phyloP scores from a whole-genome alignment of 1,140 invertebrate genomes.

The Hylaeus volcanicus region DNA sequence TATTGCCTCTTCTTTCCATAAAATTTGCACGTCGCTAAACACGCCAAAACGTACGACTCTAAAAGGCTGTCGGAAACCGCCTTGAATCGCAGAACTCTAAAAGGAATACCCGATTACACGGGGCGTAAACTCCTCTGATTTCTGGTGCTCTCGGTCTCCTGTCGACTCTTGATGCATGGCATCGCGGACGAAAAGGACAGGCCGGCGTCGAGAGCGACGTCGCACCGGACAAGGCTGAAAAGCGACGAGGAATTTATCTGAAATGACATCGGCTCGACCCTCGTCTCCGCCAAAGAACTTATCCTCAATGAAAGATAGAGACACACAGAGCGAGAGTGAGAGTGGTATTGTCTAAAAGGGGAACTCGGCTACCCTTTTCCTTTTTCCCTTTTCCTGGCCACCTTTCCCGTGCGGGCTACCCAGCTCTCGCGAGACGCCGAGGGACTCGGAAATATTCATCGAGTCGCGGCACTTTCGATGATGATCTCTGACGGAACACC shows the following conservation, averaged over 20 bases:
- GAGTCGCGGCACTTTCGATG: constrained; percentile 27
- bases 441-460: constrained; percentile 30
- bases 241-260: constrained; percentile 76
- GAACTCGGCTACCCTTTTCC: constrained; percentile 21
- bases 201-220: constrained; percentile 2
- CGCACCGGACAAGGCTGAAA: constrained; percentile 66
- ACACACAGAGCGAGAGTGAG: background rate
- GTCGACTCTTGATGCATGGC: constrained; percentile 28
- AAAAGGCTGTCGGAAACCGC: too few relatives aligned
- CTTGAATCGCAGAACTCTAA: background rate
- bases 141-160: background rate
- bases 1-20: too few relatives aligned
- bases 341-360: constrained; percentile 35
- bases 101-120: constrained; percentile 29
- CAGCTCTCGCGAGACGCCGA: constrained; percentile 17
- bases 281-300: constrained; percentile 64
- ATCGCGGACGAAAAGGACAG: constrained; percentile 15
- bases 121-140: constrained; percentile 8
- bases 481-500: constrained; percentile 14
- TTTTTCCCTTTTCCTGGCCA: background rate
- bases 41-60: too few relatives aligned
- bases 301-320: constrained; percentile 42
- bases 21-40: too few relatives aligned
- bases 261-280: constrained; percentile 78
- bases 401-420: background rate